A percentile compares a stretch with the other conserved stretches of the same genome.
Evolutionary conservation across 2,888 invertebrate genomes (phyloP).

Genomic region (Drosophila ezoana): DNA sequence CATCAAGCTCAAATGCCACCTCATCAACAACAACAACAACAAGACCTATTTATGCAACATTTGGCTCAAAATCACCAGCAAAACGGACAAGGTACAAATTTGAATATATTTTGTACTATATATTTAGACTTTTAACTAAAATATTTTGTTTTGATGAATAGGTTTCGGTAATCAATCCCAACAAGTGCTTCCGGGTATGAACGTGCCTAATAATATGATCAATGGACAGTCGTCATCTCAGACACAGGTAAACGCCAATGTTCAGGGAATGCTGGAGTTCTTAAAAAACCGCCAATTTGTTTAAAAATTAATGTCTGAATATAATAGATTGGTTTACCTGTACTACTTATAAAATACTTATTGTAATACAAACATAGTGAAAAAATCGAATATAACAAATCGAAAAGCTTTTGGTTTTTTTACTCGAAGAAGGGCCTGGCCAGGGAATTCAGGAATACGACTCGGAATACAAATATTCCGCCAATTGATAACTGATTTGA

Average conservation of each 20-base stretch:
- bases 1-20: conserved; percentile 81
- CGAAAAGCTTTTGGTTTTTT: conserved; percentile 15
- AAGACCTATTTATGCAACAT: conserved; percentile 84
- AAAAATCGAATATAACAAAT: conserved; percentile 70
- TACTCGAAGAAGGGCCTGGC: too few species aligned
- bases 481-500: too few species aligned
- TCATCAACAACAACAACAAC: conserved; percentile 81
- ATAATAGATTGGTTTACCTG: conserved; percentile 71
- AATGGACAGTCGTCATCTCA: conserved; percentile 82
- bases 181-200: conserved; percentile 77
- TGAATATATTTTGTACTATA: not conserved
- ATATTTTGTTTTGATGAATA: conserved; percentile 27
- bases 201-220: conserved; percentile 81
- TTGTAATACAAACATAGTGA: conserved; percentile 70
- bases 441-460: too few species aligned
- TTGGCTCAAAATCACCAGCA: conserved; percentile 78
- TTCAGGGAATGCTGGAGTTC: conserved; percentile 83
- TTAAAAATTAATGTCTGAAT: conserved; percentile 74
- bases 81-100: conserved; percentile 72
- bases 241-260: conserved; percentile 82
- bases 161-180: conserved; percentile 80
- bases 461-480: too few species aligned
- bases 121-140: not conserved
- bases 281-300: conserved; percentile 82
- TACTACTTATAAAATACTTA: conserved; percentile 72